phyloP scores from a whole-genome alignment of 2,888 invertebrate species.

The Melieria picta region DNA sequence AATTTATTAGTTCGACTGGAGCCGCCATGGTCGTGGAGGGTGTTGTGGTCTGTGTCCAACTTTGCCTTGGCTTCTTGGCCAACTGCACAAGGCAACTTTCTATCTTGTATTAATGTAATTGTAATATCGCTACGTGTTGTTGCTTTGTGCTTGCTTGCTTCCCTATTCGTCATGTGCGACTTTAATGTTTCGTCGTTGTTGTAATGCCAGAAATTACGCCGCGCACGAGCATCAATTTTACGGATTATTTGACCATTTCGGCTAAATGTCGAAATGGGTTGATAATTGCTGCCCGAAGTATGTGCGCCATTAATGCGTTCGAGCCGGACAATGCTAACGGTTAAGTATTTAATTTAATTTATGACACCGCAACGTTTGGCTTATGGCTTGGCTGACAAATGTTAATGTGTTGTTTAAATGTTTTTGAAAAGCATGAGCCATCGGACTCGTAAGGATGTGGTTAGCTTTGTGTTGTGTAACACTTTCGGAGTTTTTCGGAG shows the following conservation, averaged over 20 bases:
- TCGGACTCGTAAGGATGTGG: too few species aligned
- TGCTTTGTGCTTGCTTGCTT: neutral
- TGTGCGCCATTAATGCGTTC: neutral
- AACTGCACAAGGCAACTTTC: constrained; percentile 48
- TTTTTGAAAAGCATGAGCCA: too few species aligned
- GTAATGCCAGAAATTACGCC: too few species aligned
- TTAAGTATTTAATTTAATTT: constrained; percentile 12
- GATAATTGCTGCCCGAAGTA: constrained; percentile 27
- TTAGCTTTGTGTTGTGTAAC: too few species aligned
- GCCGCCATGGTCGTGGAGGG: neutral
- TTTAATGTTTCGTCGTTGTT: too few species aligned
- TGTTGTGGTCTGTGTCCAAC: neutral
- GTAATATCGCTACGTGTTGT: constrained; percentile 38
- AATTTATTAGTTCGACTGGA: constrained; percentile 20
- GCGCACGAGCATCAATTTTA: constrained; percentile 4
- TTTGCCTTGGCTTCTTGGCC: constrained; percentile 13
- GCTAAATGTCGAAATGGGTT: constrained; percentile 49
- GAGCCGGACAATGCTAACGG: neutral
- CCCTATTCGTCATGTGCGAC: neutral
- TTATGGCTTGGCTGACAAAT: constrained; percentile 12
- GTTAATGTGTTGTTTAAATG: too few species aligned
- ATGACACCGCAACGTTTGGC: neutral
- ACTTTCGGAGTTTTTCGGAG: too few species aligned
- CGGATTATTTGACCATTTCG: constrained; percentile 41
- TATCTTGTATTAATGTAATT: constrained; percentile 59